Base-by-base conservation (phyloP, 2,113 vertebrate genomes). In the Riparia riparia region DNA sequence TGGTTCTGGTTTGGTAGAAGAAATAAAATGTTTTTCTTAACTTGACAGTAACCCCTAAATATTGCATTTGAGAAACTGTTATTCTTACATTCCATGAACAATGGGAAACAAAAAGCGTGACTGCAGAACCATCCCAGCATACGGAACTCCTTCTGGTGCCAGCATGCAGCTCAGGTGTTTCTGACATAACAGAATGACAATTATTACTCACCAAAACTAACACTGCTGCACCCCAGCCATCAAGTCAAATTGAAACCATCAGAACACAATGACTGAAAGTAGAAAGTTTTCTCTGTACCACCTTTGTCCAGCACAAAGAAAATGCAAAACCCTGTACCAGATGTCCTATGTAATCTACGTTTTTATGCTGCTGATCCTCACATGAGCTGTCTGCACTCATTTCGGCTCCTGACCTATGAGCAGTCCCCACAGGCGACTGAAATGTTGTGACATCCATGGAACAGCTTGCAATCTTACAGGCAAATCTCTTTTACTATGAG, bases 191-290 rank as follows among this genome's bases (percentile, higher is more conserved):
- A 2, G 26, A 77, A 84, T n/a, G 60, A 56, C 72, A 83, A 54
- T 47, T 50, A 57, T 32, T 66, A 63, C 28, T 66, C 26, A 32
- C 51, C 39, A 80, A 88, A 70, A 28, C 21, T 64, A 32, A 61
- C 9, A 25, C 32, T 54, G 10, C 9, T 83, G 47, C 15, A 83
- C 10, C 2, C 0, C 2, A 2, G 29, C 26, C 7, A 2, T 15
- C 37, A 42, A 61, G 28, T 57, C 63, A 80, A 80, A 72, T 66
- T 64, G 50, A 92, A 86, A 53, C 21, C 17, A 17, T 44, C 13
- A n/a, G 25, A 71, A 72, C 5, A 47, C 8, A 60, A 21, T 2
- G 2, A 70, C 71, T 26, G 11, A 74, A 79, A 91, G 17, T 1
- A 57, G 29, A 65, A 87, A 78, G 70, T 58, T 42, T 57, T 42